Evolutionary conservation across 2,888 invertebrate species (phyloP), one percentile per base, ranked within the genome.

Genomic region (Aquatica leii): DNA sequence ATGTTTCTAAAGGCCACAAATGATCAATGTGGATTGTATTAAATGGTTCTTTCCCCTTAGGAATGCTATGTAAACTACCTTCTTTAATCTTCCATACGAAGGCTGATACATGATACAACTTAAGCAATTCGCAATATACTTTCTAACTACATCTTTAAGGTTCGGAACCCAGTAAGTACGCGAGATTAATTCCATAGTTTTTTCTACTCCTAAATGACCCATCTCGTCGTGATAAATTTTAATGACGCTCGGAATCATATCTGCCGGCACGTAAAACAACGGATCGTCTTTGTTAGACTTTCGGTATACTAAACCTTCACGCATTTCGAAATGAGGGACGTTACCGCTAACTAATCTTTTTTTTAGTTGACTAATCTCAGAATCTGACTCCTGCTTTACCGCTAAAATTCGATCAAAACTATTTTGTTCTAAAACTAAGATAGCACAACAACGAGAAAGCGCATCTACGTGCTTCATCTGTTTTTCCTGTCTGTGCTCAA

Each of bases 141-240:
- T 15, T 20, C 20, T 60, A n/a, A 54, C 12, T 12, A 48, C 48
- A 12, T 18, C 17, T 40, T 14, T 40, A 12, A 59, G 1, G 2
- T 59, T 41, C 1, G 51, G 40, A 52, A 59, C 51, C 59, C 59
- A 52, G 15, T 59, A 59, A n/a, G 24, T 43, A n/a, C 31, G 24
- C 11, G 3, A 20, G 9, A 56, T 35, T 2, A 56, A 11, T 35
- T 56, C 56, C 1, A 46, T 9, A 31, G 17, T 17, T 20, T 56
- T 56, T 1, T 43, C 56, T 20, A 50, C 50, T 1, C 76, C 76
- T 48, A 75, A 46, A 62, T 79, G 78, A 56, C 74, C 74, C 20
- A 72, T 62, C 24, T 70, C 54, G 48, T 77, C 75, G n/a, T n/a
- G n/a, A n/a, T n/a, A n/a, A n/a, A n/a, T n/a, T n/a, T n/a, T n/a